Base-by-base conservation (phyloP, 2,113 vertebrate genomes). In the Cepphus grylle region DNA sequence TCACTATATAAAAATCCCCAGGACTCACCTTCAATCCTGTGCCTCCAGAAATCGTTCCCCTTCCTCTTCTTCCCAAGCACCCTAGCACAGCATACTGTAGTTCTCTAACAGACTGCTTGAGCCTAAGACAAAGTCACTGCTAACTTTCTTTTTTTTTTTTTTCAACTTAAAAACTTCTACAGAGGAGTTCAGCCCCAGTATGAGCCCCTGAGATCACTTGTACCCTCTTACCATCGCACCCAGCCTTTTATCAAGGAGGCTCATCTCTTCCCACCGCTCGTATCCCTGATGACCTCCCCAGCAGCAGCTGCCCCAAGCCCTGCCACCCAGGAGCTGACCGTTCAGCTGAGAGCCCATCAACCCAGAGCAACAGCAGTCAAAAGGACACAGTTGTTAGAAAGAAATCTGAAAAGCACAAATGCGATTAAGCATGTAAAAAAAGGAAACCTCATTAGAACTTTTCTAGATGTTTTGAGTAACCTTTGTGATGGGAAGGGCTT, bases 271-370 rank as follows among this genome's bases (percentile, higher is more conserved):
- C 30, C 59, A 6, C 26, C 8, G 7, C 27, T 16, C 18, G 0
- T 7, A 4, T 8, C 52, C 69, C 38, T 40, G 43, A 23, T n/a
- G 38, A 19, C 14, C 61, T 62, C 42, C 67, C 49, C n/a, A 45
- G 38, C 59, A 56, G 34, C 89, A 86, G 36, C 72, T 81, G 78
- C 3, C 40, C n/a, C 52, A 23, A 21, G 18, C 6, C 6, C 21
- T 30, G 32, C 45, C 69, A 29, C 45, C 29, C 58, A 49, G 0
- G 5, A 63, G n/a, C 25, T 72, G 47, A 50, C 15, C 0, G 0
- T 17, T 53, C 81, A 63, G 29, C 56, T 72, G 36, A 15, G 40
- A 6, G 5, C 34, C 29, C 43, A 50, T 3, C 66, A 14, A 50
- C 6, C 40, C 61, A 65, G 32, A 81, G 27, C 38, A 72, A 16